Evolutionary conservation across 2,888 invertebrate species (phyloP), one percentile per base, ranked within the genome.

Genomic region (Harpalus rubripes): DNA sequence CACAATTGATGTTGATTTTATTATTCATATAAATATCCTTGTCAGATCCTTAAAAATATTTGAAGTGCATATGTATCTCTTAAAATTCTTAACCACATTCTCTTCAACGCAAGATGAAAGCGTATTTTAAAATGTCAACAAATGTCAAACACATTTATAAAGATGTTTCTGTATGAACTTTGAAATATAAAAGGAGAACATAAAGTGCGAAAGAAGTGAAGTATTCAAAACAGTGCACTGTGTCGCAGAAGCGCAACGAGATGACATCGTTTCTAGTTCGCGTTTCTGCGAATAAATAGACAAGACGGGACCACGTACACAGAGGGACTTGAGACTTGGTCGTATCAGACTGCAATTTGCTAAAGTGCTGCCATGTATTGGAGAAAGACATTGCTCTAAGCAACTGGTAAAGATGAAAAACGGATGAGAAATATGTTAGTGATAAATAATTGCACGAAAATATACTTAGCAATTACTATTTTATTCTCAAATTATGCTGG

Each of bases 131-230:
- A 63, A 22, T 22, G 22, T 63, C 63, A 63, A 12, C 63, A 22
- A 63, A 63, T 22, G 18, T 63, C 26, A 3, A 26, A 12, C 10
- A 8, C 63, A 10, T 63, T 63, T 63, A 63, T 63, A 63, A 61
- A 63, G 63, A 63, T 63, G 63, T 63, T 22, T 12, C 22, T 63
- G 63, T 22, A 63, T 63, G 63, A 63, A 63, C 22, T 63, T 63
- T 22, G 22, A 63, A 26, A 63, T 18, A 22, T 12, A 63, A 68
- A 68, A 68, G 68, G 68, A 39, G 1, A 39, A 68, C 68, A 39
- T 39, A 15, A 39, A 68, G 68, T 68, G 68, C 68, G 68, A 68
- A 15, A 68, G 68, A 68, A 39, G 89, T 89, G 88, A 88, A 87
- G 85, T 86, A 85, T 83, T 83, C 63, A 80, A 65, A 80, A 78